Percentiles rank a stretch among this genome's conserved stretches.
Evolutionary conservation across 2,888 invertebrate genomes (phyloP).

Genomic region (Pyrochroa serraticornis): DNA sequence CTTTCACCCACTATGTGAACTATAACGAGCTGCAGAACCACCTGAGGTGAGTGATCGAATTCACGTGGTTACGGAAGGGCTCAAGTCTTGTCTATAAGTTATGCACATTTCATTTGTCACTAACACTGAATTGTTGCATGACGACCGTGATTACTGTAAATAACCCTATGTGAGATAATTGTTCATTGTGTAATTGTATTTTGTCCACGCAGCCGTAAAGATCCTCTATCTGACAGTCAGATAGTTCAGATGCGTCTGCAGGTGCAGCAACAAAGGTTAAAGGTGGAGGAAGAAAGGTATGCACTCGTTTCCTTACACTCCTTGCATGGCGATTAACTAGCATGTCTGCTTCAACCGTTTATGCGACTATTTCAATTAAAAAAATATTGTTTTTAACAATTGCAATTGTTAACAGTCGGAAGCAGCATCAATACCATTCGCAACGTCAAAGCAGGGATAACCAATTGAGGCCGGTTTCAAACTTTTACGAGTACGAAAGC

Average conservation of each 20-base stretch:
- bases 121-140: slow-evolving; percentile 50
- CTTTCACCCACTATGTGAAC: slow-evolving; percentile 78
- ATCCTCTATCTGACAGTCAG: slow-evolving; percentile 79
- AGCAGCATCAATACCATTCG: slow-evolving; percentile 72
- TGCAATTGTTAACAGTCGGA: slow-evolving; percentile 59
- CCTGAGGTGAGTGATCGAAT: slow-evolving; percentile 67
- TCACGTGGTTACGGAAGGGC: slow-evolving; percentile 37
- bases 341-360: slow-evolving; percentile 14
- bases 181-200: slow-evolving; percentile 38
- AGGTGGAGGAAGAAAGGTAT: slow-evolving; percentile 83
- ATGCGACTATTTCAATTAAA: not conserved
- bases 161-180: slow-evolving; percentile 10
- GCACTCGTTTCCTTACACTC: slow-evolving; percentile 43
- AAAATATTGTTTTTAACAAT: not conserved
- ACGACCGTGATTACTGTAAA: slow-evolving; percentile 21
- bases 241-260: slow-evolving; percentile 82
- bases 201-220: slow-evolving; percentile 65
- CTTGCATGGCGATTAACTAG: slow-evolving; percentile 19
- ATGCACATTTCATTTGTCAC: slow-evolving; percentile 51
- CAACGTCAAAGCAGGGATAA: slow-evolving; percentile 61
- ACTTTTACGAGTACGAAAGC: slow-evolving; percentile 85
- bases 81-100: slow-evolving; percentile 27
- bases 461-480: slow-evolving; percentile 74
- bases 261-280: slow-evolving; percentile 78
- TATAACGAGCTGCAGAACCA: slow-evolving; percentile 86